Conservation (phyloP, 1,140 invertebrate genomes). For the Dendrolimus punctatus region DNA sequence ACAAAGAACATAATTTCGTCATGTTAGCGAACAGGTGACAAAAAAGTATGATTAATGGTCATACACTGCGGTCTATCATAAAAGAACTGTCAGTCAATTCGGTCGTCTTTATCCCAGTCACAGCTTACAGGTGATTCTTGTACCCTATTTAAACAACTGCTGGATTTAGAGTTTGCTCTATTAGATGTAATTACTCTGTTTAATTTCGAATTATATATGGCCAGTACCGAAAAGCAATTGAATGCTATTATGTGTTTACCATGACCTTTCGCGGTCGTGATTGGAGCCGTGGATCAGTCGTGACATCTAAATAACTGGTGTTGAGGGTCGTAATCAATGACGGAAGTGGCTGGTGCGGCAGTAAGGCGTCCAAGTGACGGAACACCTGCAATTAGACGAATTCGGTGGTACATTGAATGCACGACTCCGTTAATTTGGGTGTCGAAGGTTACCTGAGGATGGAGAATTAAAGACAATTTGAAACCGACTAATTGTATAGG, state of each 20-base stretch:
- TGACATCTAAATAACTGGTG: slow-evolving; percentile 52
- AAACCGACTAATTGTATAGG: no score
- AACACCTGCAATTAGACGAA: slow-evolving; percentile 25
- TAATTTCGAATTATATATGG: slow-evolving; percentile 17
- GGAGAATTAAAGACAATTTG: no score
- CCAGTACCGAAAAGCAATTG: slow-evolving; percentile 26
- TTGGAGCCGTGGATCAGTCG: slow-evolving; percentile 32
- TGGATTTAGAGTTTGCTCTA: background rate
- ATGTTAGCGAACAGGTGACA: slow-evolving; percentile 57
- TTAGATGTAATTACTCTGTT: slow-evolving; percentile 8
- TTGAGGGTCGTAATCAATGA: slow-evolving; percentile 51
- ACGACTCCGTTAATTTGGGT: slow-evolving; percentile 8
- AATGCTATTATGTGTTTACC: slow-evolving; percentile 32
- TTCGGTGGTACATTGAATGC: slow-evolving; percentile 17
- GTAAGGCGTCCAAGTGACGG: slow-evolving; percentile 22
- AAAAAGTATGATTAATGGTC: slow-evolving; percentile 63
- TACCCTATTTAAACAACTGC: background rate
- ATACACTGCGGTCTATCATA: slow-evolving; percentile 26
- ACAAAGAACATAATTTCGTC: slow-evolving; percentile 65
- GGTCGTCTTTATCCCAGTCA: slow-evolving; percentile 26
- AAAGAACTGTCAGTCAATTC: slow-evolving; percentile 38
- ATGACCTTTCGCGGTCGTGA: slow-evolving; percentile 53
- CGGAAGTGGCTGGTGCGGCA: slow-evolving; percentile 29
- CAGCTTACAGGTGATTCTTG: slow-evolving; percentile 7
- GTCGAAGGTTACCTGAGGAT: no score